Percentiles rank a stretch among this genome's conserved stretches.
Evolutionary conservation across 2,113 vertebrate genomes (phyloP).

Genomic region (Myotis lucifugus): DNA sequence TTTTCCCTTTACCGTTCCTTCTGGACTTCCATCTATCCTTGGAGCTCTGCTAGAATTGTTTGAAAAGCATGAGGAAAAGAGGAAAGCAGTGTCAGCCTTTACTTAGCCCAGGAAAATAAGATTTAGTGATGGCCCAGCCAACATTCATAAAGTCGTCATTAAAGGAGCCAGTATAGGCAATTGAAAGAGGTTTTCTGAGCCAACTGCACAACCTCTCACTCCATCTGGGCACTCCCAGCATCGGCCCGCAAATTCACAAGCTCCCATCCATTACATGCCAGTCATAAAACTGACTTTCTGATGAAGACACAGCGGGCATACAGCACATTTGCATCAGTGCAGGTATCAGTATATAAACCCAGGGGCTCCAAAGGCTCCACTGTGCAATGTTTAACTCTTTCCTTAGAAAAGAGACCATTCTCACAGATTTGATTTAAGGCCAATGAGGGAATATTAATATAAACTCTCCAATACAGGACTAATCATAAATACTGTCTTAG

Average conservation of each 20-base stretch:
- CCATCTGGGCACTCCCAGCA: background rate
- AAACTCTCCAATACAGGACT: background rate
- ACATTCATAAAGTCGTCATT: background rate
- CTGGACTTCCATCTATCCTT: background rate
- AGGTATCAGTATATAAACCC: background rate
- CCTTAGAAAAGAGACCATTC: background rate
- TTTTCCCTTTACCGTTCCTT: background rate
- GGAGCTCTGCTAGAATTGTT: slow-evolving; percentile 6
- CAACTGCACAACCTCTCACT: background rate
- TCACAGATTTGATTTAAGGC: background rate
- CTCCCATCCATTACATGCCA: background rate
- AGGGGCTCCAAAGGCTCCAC: background rate
- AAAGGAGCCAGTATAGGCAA: background rate
- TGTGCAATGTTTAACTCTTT: background rate
- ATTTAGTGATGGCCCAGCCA: background rate
- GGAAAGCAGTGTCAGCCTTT: background rate
- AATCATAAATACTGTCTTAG: slow-evolving; percentile 11
- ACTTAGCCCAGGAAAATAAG: background rate
- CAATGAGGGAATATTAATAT: background rate
- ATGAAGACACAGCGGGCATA: background rate
- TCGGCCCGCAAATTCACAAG: background rate
- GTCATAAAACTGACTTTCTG: background rate
- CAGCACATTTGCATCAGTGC: background rate
- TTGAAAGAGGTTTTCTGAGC: background rate
- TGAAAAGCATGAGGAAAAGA: background rate